Base-by-base conservation (phyloP, 2,113 vertebrate genomes). In the Archilochus colubris region DNA sequence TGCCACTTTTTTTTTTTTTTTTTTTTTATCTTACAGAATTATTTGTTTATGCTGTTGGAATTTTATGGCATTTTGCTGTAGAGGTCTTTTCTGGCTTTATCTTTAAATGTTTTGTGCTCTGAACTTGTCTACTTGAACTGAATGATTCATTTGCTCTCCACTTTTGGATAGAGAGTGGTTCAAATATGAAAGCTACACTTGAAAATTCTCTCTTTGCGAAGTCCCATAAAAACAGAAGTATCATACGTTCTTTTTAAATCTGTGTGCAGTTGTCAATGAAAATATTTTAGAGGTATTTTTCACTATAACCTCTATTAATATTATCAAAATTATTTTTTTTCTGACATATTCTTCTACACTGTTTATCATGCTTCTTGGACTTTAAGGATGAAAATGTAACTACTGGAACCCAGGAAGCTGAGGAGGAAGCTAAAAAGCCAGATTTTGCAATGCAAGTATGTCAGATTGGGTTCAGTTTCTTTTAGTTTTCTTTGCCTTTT, bases 381-480 rank as follows among this genome's bases (percentile, higher is more conserved):
- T 86, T 96, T 82, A 95, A 98, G 98, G 97, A 97, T 69, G 93
- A 89, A 95, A 97, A 89, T 75, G 89, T 94, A 91, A 59, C 85
- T 83, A 67, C 94, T 89, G 40, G 40, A 40, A 31, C 79, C 72
- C 96, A 91, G 51, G 97, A 97, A 86, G 28, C 59, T 25, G 87
- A 96, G 87, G 97, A 97, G 58, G 98, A 98, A 95, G 68, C 79
- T 7, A 94, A 97, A 68, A 98, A 97, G 74, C n/a, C 91, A 80
- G 97, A 95, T 91, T 75, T n/a, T 93, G 70, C 96, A 94, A 19
- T 95, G 70, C 98, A 98, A 85, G 98, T 98, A 97, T 88, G 97
- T 97, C 19, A n/a, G 87, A n/a, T 93, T 80, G 23, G 64, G 48
- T 54, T 67, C 10, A 31, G 31, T 96, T 73, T 73, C 7, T 72